Conservation (phyloP, 1,140 invertebrate genomes). For the Trichoplusia ni region DNA sequence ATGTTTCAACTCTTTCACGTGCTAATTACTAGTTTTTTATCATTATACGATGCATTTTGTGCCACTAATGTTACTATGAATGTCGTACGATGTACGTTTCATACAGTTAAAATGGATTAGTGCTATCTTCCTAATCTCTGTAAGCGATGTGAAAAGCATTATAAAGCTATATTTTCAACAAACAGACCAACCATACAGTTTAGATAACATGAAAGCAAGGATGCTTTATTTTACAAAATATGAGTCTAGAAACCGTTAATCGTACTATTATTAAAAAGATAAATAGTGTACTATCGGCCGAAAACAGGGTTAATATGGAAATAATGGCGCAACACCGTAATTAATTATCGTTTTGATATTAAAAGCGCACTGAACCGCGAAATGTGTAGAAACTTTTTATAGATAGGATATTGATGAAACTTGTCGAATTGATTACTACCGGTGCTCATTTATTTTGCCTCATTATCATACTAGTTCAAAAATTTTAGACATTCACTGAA, state of each 20-base stretch:
- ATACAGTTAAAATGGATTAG: too few species aligned
- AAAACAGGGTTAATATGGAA: too few species aligned
- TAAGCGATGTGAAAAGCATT: too few species aligned
- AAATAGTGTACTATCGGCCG: too few species aligned
- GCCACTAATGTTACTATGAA: constrained; percentile 12
- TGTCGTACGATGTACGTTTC: not conserved
- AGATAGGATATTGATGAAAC: constrained; percentile 2
- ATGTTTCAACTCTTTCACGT: constrained; percentile 48
- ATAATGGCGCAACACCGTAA: too few species aligned
- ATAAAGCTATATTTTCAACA: too few species aligned
- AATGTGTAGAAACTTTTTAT: not conserved
- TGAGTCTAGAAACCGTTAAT: too few species aligned
- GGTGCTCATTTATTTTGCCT: not conserved
- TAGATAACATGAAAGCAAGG: too few species aligned
- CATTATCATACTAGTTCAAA: not conserved
- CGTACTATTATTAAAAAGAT: too few species aligned
- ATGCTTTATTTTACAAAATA: too few species aligned
- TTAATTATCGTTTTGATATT: constrained; percentile 3
- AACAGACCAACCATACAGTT: too few species aligned
- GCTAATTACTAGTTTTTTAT: constrained; percentile 46
- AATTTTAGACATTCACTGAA: not conserved
- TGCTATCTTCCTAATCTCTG: too few species aligned
- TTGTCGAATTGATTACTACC: not conserved
- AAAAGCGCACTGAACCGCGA: constrained; percentile 1
- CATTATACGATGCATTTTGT: constrained; percentile 34